Percentiles rank a stretch among this genome's conserved stretches.
These are phyloP conservation scores for Acleris literana DNA, from an alignment of 2,888 invertebrate species.

Conservation along the genomic window DNA sequence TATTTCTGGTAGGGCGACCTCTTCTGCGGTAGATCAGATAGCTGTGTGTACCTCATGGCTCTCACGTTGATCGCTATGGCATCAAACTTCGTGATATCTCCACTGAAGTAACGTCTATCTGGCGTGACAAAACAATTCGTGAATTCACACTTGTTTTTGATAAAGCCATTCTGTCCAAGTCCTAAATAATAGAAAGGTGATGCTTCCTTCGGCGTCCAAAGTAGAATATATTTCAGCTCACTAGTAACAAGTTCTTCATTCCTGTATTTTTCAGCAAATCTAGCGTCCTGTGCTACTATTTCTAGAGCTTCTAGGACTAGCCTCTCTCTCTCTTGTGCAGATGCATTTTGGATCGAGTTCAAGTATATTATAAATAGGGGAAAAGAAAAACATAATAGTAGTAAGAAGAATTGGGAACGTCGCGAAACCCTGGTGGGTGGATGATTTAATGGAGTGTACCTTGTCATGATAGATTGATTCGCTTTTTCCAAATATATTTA, in stretches of 20 bases:
- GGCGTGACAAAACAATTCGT: constrained; percentile 38
- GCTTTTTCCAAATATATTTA: too few species aligned
- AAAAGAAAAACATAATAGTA: constrained; percentile 19
- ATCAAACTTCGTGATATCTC: constrained; percentile 36
- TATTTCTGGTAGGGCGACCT: constrained; percentile 43
- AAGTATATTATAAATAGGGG: constrained; percentile 16
- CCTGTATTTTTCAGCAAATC: constrained; percentile 5
- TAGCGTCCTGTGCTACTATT: not conserved
- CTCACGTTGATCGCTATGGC: constrained; percentile 39
- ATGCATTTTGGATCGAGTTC: not conserved
- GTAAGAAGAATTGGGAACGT: constrained; percentile 11
- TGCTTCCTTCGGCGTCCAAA: constrained; percentile 36
- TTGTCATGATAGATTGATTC: constrained; percentile 4
- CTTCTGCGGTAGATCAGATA: constrained; percentile 30
- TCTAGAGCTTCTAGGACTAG: constrained; percentile 12
- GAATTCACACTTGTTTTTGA: constrained; percentile 35
- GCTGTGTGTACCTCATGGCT: constrained; percentile 9
- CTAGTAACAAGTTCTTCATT: not conserved
- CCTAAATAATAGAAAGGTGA: constrained; percentile 37
- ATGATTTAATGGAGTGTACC: not conserved
- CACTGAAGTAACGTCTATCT: constrained; percentile 27
- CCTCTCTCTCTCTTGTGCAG: constrained; percentile 3
- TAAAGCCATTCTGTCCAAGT: constrained; percentile 30
- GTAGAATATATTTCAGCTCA: constrained; percentile 33
- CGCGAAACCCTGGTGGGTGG: not conserved